Conservation (phyloP, 2,797 vertebrate species). For the Okamejei kenojei region DNA sequence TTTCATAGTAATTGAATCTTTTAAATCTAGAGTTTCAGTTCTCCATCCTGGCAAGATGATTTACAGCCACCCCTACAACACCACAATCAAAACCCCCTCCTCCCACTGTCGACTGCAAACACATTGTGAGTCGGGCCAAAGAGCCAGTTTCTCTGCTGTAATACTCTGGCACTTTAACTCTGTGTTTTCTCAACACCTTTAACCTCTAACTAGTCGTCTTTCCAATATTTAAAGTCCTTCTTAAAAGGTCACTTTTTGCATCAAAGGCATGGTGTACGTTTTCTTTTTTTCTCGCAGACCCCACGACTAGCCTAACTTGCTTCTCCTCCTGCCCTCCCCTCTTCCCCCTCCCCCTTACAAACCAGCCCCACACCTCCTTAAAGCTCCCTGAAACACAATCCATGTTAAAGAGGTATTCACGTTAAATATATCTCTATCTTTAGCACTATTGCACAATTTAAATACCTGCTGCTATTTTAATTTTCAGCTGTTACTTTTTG, state of each 20-base stretch:
- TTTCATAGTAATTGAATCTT: neutral
- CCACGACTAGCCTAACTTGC: too few species aligned
- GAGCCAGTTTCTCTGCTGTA: too few species aligned
- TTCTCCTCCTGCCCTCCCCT: too few species aligned
- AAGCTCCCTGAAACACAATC: neutral
- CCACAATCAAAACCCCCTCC: too few species aligned
- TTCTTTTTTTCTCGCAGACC: neutral
- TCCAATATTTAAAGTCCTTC: neutral
- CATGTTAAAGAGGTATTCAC: neutral
- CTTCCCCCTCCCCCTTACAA: neutral
- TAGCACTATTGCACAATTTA: too few species aligned
- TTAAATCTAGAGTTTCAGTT: neutral
- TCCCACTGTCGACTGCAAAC: neutral
- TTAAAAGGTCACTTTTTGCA: neutral
- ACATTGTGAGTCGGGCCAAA: neutral
- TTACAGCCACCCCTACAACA: neutral
- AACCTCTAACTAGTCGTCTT: neutral
- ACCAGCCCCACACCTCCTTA: too few species aligned
- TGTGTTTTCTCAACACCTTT: neutral
- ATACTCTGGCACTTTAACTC: too few species aligned
- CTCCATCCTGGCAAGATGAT: neutral
- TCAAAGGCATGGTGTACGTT: too few species aligned
- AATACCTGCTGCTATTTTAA: neutral
- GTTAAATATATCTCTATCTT: neutral
- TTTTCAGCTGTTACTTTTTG: neutral